Evolutionary conservation across 2,888 invertebrate species (phyloP), one percentile per base, ranked within the genome.

Genomic region (Andrena flavipes): DNA sequence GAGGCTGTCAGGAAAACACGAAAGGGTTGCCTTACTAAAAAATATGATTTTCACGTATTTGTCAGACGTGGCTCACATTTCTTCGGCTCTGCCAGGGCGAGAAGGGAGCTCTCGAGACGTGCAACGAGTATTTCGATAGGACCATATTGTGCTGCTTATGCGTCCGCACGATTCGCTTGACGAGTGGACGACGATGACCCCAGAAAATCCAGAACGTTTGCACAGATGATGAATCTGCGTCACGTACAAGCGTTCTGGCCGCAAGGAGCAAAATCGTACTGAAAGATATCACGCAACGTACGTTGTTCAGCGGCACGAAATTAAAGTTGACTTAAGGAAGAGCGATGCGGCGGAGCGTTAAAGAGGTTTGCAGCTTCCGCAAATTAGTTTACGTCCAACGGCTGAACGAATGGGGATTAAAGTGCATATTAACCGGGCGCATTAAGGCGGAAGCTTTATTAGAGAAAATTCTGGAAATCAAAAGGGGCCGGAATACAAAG

Each of bases 301-400:
- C 60, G 23, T 76, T 70, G 65, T 29, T 48, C 63, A 48, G 64
- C 16, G 59, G 48, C 63, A 30, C 54, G 75, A 84, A 85, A 85
- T 85, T 80, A 78, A 84, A 84, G 84, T 82, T 77, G 82, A 84
- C 82, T 80, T 77, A 82, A 82, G 84, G 84, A 85, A 74, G 84
- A 82, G 80, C 82, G 84, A 84, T 76, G 79, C 84, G 67, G 49
- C 51, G 72, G 29, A 23, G 51, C 75, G 81, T 75, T 73, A 78
- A 81, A 82, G 81, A 68, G 82, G 76, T 74, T 72, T 48, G 70
- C 69, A 70, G 83, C 80, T 76, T 78, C 76, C 84, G 85, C 78
- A 76, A 84, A 85, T 85, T 81, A 85, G 85, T 76, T 84, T 84
- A 84, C 80, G 76, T 73, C 80, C 79, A 75, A 54, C 54, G 62